phyloP scores from a whole-genome alignment of 1,140 invertebrate species.

The Monochamus saltuarius region DNA sequence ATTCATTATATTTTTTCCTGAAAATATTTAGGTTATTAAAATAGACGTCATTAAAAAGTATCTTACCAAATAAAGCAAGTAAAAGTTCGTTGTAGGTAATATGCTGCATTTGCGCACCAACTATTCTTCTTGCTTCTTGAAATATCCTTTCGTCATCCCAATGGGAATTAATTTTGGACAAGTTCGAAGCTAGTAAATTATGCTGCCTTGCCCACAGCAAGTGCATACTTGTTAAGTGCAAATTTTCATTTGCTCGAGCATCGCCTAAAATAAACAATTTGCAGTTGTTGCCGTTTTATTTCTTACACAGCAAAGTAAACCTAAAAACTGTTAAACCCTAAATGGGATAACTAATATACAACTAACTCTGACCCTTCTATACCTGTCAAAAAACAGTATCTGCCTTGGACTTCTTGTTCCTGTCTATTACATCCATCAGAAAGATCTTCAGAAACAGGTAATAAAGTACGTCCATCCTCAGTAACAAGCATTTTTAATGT shows the following conservation, averaged over 20 bases:
- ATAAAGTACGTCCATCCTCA: conserved; percentile 63
- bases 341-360: no score
- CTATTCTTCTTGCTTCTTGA: conserved; percentile 78
- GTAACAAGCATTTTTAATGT: conserved; percentile 64
- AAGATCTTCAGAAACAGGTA: conserved; percentile 70
- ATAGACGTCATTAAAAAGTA: background rate
- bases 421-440: conserved; percentile 75
- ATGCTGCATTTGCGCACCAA: conserved; percentile 82
- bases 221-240: conserved; percentile 82
- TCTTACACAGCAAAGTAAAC: no score
- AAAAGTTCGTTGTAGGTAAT: conserved; percentile 88
- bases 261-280: conserved; percentile 61
- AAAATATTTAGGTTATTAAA: conserved; percentile 16
- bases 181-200: conserved; percentile 68
- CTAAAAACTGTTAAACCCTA: no score
- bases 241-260: conserved; percentile 76
- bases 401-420: conserved; percentile 63
- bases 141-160: conserved; percentile 83
- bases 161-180: conserved; percentile 69
- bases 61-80: conserved; percentile 72
- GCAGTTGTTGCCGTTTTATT: no score
- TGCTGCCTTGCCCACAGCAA: conserved; percentile 80
- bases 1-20: conserved; percentile 60
- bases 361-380: conserved; percentile 3
- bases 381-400: conserved; percentile 77